Percentiles rank a stretch among this genome's conserved stretches.
Conservation (phyloP, 2,888 invertebrate species). For the Bruchidius siliquastri region DNA sequence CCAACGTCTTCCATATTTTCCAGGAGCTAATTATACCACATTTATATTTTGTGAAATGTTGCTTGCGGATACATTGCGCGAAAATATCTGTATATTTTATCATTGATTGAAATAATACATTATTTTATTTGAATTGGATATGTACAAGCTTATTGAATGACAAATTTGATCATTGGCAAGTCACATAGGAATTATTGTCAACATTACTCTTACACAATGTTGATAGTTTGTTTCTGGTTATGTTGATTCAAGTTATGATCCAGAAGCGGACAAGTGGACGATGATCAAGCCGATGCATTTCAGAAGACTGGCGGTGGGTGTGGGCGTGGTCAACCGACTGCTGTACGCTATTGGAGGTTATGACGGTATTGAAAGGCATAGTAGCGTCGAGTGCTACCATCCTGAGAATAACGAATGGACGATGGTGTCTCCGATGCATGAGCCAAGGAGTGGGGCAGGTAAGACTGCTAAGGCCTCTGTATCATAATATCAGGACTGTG, state of each 20-base stretch:
- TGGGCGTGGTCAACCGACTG: constrained; percentile 71
- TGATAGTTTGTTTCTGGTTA: background rate
- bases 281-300: constrained; percentile 69
- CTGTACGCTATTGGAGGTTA: constrained; percentile 78
- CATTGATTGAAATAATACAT: too few species aligned
- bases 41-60: too few species aligned
- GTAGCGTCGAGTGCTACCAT: constrained; percentile 85
- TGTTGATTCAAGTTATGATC: constrained; percentile 66
- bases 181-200: too few species aligned
- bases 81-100: too few species aligned
- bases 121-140: too few species aligned
- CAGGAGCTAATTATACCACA: too few species aligned
- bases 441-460: constrained; percentile 82
- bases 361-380: constrained; percentile 73
- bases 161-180: too few species aligned
- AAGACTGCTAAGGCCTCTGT: constrained; percentile 11
- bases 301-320: constrained; percentile 76
- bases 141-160: too few species aligned
- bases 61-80: too few species aligned
- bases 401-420: constrained; percentile 90
- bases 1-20: too few species aligned
- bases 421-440: constrained; percentile 71
- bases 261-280: constrained; percentile 79
- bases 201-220: background rate
- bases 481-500: too few species aligned